These are phyloP conservation scores for Onthophagus sagittarius DNA, from an alignment of 2,888 invertebrate species.

Conservation along the genomic window DNA sequence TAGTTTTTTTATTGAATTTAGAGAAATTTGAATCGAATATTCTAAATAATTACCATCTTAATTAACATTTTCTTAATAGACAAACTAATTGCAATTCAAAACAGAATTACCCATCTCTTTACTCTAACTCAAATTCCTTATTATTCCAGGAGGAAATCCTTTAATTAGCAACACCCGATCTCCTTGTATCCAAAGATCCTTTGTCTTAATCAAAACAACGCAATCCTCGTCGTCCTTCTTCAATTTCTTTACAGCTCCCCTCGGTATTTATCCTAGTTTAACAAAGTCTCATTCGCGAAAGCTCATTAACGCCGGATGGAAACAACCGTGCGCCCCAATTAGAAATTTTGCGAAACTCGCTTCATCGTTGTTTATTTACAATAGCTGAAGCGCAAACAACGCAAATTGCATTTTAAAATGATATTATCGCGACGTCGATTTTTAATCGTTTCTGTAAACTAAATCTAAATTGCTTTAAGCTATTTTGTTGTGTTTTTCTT, in stretches of 20 bases:
- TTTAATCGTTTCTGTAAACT: too few relatives aligned
- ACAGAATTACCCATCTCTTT: neutral
- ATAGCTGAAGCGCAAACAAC: neutral
- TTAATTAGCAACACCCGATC: neutral
- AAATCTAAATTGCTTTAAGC: too few relatives aligned
- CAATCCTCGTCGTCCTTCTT: too few relatives aligned
- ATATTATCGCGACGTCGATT: too few relatives aligned
- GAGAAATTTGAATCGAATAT: too few relatives aligned
- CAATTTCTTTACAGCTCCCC: neutral
- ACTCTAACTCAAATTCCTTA: neutral
- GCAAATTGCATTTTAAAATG: too few relatives aligned
- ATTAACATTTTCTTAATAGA: neutral
- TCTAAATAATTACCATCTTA: neutral
- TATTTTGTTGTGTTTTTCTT: conserved; percentile 3
- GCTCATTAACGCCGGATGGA: neutral
- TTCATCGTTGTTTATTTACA: neutral
- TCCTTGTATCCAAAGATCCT: neutral
- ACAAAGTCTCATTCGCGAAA: neutral
- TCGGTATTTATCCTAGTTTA: neutral
- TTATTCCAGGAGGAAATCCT: neutral
- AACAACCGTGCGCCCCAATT: neutral
- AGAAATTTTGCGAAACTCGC: neutral
- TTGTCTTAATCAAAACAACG: neutral
- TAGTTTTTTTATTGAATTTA: too few relatives aligned
- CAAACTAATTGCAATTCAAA: neutral